Evolutionary conservation across 2,797 vertebrate species (phyloP).

Genomic region (Periparus ater): DNA sequence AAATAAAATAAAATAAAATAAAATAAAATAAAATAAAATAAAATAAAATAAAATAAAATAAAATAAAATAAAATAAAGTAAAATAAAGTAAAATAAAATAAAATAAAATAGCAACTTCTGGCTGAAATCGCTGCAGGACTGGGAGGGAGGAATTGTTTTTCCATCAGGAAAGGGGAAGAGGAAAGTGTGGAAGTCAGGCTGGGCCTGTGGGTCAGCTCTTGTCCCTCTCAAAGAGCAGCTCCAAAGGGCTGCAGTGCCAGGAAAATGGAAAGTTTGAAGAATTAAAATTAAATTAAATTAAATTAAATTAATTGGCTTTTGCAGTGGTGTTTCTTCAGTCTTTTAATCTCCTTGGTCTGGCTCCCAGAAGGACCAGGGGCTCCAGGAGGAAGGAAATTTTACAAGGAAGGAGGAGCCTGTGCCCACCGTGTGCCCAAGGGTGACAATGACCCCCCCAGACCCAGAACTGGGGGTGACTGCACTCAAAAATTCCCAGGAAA

Average conservation of each 20-base stretch:
- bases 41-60: not conserved
- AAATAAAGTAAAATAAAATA: not conserved
- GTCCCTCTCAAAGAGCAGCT: not conserved
- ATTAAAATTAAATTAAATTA: not conserved
- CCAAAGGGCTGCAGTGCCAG: not conserved
- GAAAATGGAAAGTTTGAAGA: not conserved
- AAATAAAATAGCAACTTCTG: not conserved
- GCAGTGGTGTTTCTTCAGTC: not conserved
- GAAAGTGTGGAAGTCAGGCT: fast-evolving
- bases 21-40: not conserved
- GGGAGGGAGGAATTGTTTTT: not conserved
- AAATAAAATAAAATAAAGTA: not conserved
- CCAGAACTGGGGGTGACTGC: fast-evolving
- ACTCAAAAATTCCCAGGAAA: not conserved
- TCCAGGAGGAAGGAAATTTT: fast-evolving
- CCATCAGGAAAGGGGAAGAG: not conserved
- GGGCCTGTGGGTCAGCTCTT: not conserved
- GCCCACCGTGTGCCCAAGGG: too few relatives aligned
- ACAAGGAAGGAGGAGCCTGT: not conserved
- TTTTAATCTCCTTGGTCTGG: not conserved
- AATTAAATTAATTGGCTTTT: not conserved
- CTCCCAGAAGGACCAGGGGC: not conserved
- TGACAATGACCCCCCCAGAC: fast-evolving
- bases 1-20: too few relatives aligned
- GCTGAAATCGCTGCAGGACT: not conserved